Evolutionary conservation across 2,888 invertebrate species (phyloP).

Genomic region (Drosophila putrida): DNA sequence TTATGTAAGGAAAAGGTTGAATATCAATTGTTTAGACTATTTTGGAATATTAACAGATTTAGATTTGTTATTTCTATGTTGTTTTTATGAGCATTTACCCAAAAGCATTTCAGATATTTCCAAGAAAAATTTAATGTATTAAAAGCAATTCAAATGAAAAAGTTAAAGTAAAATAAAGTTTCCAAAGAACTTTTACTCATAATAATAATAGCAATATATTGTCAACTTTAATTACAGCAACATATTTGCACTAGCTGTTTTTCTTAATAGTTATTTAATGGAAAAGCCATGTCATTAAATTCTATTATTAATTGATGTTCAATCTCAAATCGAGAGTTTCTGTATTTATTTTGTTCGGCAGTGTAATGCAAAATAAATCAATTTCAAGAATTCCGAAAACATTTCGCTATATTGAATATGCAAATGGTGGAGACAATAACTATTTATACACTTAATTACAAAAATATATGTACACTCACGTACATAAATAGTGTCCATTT

Average conservation of each 20-base stretch:
- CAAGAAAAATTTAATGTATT: too few relatives aligned
- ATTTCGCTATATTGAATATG: neutral
- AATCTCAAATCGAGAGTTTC: too few relatives aligned
- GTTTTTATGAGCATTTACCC: neutral
- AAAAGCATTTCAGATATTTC: too few relatives aligned
- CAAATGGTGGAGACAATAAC: neutral
- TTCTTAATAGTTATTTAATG: too few relatives aligned
- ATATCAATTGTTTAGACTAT: neutral
- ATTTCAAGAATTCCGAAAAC: neutral
- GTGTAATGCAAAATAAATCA: neutral
- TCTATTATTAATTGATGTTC: too few relatives aligned
- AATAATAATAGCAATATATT: too few relatives aligned
- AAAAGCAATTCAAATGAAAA: too few relatives aligned
- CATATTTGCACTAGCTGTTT: too few relatives aligned
- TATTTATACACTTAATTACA: conserved; percentile 8
- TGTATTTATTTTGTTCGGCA: neutral
- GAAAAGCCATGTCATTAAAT: too few relatives aligned
- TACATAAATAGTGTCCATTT: conserved; percentile 9
- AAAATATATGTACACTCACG: neutral
- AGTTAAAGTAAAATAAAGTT: too few relatives aligned
- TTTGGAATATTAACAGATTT: neutral
- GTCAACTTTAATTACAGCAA: too few relatives aligned
- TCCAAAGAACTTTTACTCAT: too few relatives aligned
- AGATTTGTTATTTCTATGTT: neutral
- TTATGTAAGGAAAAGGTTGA: neutral